Percentiles rank a stretch among this genome's conserved stretches.
These are phyloP conservation scores for Strongylocentrotus purpuratus DNA, from an alignment of 35 echinoderm and acorn worm species.

Conservation along the genomic window DNA sequence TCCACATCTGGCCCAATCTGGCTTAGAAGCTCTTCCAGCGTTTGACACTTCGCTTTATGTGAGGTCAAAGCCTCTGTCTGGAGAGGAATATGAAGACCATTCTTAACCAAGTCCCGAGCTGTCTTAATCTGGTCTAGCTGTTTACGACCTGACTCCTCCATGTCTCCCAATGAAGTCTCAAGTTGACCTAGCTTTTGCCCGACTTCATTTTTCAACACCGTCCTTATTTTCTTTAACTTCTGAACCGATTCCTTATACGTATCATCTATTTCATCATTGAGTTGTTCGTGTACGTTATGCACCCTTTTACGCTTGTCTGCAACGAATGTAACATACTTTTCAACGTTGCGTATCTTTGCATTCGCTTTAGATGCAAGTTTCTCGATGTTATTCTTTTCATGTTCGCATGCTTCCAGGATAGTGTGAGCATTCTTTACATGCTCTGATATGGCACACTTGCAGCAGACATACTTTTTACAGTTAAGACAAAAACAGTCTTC, in stretches of 20 bases:
- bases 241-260: no score
- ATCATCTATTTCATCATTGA: no score
- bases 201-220: neutral
- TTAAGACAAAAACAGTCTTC: neutral
- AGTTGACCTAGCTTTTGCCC: neutral
- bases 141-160: neutral
- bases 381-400: neutral
- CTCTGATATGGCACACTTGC: neutral
- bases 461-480: neutral
- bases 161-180: no score
- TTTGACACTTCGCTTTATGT: neutral
- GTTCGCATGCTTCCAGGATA: no score
- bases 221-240: neutral
- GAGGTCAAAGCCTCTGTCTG: neutral
- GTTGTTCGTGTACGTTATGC: no score
- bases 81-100: neutral
- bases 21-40: neutral
- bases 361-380: no score
- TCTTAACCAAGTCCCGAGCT: neutral
- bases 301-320: no score
- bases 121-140: neutral
- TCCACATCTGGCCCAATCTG: neutral
- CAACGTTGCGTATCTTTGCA: no score
- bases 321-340: no score
- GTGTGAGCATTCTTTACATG: neutral